Conservation (phyloP, 2,797 vertebrate species). For the Rhinatrema bivittatum region DNA sequence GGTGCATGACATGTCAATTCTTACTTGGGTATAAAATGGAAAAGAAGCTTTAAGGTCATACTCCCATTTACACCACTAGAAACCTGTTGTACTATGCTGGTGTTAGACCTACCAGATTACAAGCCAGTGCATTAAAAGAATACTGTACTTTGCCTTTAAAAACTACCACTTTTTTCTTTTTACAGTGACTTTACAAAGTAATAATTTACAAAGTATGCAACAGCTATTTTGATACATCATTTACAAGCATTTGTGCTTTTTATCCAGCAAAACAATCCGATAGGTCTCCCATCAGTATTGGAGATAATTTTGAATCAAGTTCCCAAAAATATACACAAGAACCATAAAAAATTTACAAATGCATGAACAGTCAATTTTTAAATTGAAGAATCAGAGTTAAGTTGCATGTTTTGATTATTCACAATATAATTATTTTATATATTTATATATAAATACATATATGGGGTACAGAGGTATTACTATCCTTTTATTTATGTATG, state of each 20-base stretch:
- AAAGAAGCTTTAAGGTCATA: constrained; percentile 33
- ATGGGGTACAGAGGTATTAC: neutral
- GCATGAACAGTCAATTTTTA: constrained; percentile 70
- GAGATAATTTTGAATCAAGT: constrained; percentile 52
- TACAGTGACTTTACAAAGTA: constrained; percentile 98
- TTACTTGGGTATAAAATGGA: constrained; percentile 62
- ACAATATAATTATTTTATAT: constrained; percentile 49
- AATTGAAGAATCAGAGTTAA: constrained; percentile 58
- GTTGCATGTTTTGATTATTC: constrained; percentile 67
- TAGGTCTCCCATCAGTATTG: constrained; percentile 58
- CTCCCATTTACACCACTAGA: constrained; percentile 69
- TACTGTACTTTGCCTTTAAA: constrained; percentile 79
- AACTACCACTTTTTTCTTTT: constrained; percentile 62
- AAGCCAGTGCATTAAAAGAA: constrained; percentile 95
- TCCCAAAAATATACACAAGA: constrained; percentile 67
- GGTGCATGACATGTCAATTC: constrained; percentile 45
- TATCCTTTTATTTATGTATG: no score
- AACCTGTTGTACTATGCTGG: constrained; percentile 62
- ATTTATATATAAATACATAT: no score
- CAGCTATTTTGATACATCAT: constrained; percentile 88
- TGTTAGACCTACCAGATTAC: constrained; percentile 80
- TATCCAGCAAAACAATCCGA: constrained; percentile 69
- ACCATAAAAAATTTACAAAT: constrained; percentile 68
- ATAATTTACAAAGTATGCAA: constrained; percentile 92
- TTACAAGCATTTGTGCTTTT: constrained; percentile 89